Evolutionary conservation across 2,113 vertebrate genomes (phyloP).

Genomic region (Prietella phreatophila): DNA sequence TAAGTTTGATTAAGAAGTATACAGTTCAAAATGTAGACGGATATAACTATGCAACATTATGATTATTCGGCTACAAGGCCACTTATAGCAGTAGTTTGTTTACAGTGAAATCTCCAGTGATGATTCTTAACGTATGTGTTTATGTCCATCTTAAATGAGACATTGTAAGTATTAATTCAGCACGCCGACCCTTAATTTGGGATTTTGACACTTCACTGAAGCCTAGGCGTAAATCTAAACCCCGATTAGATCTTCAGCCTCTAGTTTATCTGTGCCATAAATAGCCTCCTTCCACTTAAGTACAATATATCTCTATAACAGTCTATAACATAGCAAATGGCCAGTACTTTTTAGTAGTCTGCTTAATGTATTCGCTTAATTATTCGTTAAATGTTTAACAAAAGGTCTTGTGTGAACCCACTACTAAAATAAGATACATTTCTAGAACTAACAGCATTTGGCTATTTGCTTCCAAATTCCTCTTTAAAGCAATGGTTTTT

Average conservation of each 20-base stretch:
- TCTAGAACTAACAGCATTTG: background rate
- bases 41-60: background rate
- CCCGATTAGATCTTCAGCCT: background rate
- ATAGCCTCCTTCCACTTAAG: background rate
- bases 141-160: background rate
- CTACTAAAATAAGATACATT: background rate
- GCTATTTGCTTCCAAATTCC: background rate
- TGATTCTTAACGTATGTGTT: background rate
- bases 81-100: background rate
- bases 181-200: background rate
- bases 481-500: background rate
- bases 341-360: background rate
- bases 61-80: background rate
- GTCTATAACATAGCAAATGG: background rate
- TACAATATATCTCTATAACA: background rate
- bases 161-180: background rate
- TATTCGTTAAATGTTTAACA: no score
- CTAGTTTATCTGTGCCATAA: conserved; percentile 4
- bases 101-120: background rate
- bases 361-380: background rate
- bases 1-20: background rate
- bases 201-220: background rate
- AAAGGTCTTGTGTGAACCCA: background rate
- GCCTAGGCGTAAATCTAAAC: conserved; percentile 16
- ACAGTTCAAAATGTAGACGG: no score